phyloP scores from a whole-genome alignment of 2,797 vertebrate genomes.

The Chelmon rostratus region DNA sequence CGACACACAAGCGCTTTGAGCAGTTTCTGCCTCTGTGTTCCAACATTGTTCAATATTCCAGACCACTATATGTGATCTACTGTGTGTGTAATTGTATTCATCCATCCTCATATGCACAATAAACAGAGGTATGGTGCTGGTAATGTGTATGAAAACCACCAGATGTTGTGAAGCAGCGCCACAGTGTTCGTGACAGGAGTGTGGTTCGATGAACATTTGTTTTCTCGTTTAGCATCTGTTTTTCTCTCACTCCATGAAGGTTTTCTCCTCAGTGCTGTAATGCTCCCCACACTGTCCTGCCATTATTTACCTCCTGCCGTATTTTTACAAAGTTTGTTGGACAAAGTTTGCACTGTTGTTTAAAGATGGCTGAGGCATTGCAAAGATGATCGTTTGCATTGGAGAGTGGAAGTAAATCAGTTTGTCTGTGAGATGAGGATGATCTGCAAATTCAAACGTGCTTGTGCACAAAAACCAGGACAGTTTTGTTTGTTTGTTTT shows the following conservation, averaged over 20 bases:
- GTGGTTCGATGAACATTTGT: constrained; percentile 55
- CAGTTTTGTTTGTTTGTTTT: background rate
- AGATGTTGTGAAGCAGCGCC: constrained; percentile 61
- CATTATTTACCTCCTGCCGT: constrained; percentile 22
- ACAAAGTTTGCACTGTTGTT: constrained; percentile 21
- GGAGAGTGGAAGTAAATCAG: background rate
- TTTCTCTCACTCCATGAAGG: constrained; percentile 28
- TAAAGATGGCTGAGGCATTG: background rate
- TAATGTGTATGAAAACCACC: constrained; percentile 62
- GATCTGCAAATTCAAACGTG: background rate
- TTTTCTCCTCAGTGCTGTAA: constrained; percentile 22
- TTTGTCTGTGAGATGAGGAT: background rate
- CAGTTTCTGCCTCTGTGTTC: constrained; percentile 14
- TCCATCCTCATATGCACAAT: constrained; percentile 58
- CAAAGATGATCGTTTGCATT: background rate
- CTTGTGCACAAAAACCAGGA: background rate
- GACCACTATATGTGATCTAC: constrained; percentile 34
- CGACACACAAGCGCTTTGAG: constrained; percentile 6
- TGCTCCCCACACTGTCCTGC: background rate
- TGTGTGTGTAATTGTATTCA: constrained; percentile 48
- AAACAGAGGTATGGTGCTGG: constrained; percentile 41
- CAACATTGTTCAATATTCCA: constrained; percentile 33
- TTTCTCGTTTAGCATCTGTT: constrained; percentile 66
- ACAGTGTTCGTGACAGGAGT: constrained; percentile 21
- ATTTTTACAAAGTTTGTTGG: constrained; percentile 25